A percentile compares a stretch with the other conserved stretches of the same genome.
Evolutionary conservation across 1,140 invertebrate genomes (phyloP).

Genomic region (Drosophila ercepeae): DNA sequence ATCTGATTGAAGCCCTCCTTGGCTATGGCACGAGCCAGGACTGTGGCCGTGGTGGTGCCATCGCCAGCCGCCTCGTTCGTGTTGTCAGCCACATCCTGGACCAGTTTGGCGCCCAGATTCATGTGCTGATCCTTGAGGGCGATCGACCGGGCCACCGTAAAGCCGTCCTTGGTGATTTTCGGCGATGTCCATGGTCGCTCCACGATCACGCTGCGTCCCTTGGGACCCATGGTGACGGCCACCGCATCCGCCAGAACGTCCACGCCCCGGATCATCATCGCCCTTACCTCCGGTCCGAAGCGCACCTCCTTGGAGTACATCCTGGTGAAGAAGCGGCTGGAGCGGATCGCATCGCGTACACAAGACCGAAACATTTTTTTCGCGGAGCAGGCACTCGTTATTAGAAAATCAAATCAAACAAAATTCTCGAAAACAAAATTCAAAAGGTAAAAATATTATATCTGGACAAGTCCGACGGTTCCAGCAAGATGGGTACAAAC

Average conservation of each 20-base stretch:
- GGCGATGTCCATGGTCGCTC: conserved; percentile 99
- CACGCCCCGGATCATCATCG: conserved; percentile 98
- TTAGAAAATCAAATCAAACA: neutral
- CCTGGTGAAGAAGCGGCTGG: conserved; percentile 23
- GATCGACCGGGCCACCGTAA: conserved; percentile 98
- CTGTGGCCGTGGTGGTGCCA: conserved; percentile 99
- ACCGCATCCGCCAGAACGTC: conserved; percentile 99
- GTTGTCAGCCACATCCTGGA: conserved; percentile 99
- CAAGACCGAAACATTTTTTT: conserved; percentile 55
- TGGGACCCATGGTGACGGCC: conserved; percentile 99
- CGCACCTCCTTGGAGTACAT: conserved; percentile 90
- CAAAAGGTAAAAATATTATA: neutral
- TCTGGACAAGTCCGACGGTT: neutral
- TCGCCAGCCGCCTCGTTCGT: conserved; percentile 99
- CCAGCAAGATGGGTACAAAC: neutral
- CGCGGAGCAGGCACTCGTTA: neutral
- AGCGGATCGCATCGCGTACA: conserved; percentile 27
- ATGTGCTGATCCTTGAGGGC: conserved; percentile 99
- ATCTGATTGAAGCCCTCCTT: conserved; percentile 99
- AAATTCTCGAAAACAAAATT: neutral
- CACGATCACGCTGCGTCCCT: conserved; percentile 99
- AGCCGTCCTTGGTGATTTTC: conserved; percentile 99
- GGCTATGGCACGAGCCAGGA: conserved; percentile 97
- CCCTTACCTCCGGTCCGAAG: conserved; percentile 97
- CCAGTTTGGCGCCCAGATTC: conserved; percentile 98